phyloP scores from a whole-genome alignment of 2,888 invertebrate species.

The Drosophila falleni region DNA sequence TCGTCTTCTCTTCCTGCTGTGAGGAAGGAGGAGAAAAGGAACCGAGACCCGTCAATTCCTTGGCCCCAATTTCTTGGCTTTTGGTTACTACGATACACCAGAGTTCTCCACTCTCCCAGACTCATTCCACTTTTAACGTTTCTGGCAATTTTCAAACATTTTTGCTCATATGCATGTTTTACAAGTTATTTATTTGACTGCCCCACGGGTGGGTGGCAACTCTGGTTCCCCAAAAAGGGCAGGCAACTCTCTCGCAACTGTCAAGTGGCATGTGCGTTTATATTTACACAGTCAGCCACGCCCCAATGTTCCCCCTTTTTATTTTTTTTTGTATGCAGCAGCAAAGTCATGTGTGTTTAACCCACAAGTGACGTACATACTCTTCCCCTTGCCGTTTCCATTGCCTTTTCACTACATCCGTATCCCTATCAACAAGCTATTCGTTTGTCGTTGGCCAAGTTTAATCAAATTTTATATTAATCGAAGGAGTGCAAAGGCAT shows the following conservation, averaged over 20 bases:
- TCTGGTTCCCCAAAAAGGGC: slow-evolving; percentile 10
- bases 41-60: slow-evolving; percentile 44
- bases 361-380: slow-evolving; percentile 59
- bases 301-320: slow-evolving; percentile 49
- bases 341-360: slow-evolving; percentile 75
- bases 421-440: not conserved
- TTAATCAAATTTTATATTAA: slow-evolving; percentile 80
- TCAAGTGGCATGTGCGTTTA: slow-evolving; percentile 59
- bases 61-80: slow-evolving; percentile 52
- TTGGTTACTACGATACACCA: slow-evolving; percentile 70
- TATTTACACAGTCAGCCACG: slow-evolving; percentile 64
- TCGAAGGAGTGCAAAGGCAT: slow-evolving; percentile 80
- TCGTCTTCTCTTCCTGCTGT: slow-evolving; percentile 64
- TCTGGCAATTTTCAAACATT: slow-evolving; percentile 79
- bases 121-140: not conserved
- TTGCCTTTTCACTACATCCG: not conserved
- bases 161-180: slow-evolving; percentile 82
- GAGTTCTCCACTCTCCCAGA: not conserved
- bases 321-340: slow-evolving; percentile 7
- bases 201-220: slow-evolving; percentile 36
- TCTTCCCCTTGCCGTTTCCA: not conserved
- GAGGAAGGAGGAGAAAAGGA: not conserved
- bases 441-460: slow-evolving; percentile 65
- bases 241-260: slow-evolving; percentile 24
- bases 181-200: slow-evolving; percentile 81